Base-by-base conservation (phyloP, 2,888 invertebrate genomes). In the Agonopterix heracliana region DNA sequence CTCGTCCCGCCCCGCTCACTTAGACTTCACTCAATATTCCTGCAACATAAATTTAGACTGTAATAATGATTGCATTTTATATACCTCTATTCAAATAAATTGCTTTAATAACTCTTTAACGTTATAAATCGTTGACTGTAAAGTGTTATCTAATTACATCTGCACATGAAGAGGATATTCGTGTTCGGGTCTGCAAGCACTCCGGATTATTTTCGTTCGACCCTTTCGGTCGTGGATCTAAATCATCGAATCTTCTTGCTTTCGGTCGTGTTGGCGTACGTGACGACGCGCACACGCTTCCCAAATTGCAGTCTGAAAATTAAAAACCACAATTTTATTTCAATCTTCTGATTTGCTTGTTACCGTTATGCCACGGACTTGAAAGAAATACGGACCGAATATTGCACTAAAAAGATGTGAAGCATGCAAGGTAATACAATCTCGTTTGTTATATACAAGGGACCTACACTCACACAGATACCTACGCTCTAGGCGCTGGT, bases 1-100 rank as follows among this genome's bases (percentile, higher is more conserved):
- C 60, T n/a, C 60, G 61, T 60, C 56, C 64, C 64, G 60, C 68
- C 64, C 26, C 64, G 63, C 66, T 52, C 53, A 36, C 49, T 47
- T 54, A 52, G 34, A 52, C 57, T 48, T 44, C 43, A 47, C 46
- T 48, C 47, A 44, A 47, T 46, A 46, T 54, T 45, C 46, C 50
- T 49, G 51, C 54, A 53, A 53, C 48, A 55, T 52, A 50, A 53
- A 52, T 52, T 46, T 17, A 41, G 26, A 12, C 45, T 41, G 38
- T 48, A 43, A 14, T 47, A 45, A 38, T 38, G 2, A 38, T 38
- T 38, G 38, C 10, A 11, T 41, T n/a, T 38, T n/a, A 41, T 41
- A 41, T 41, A 41, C 12, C 12, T 41, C 12, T 11, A 38, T 38
- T 47, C 14, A 17, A 10, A 43, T 47, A 14, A 42, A 48, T 44